Conservation (phyloP, 2,113 vertebrate genomes). For the Vireo altiloquus region DNA sequence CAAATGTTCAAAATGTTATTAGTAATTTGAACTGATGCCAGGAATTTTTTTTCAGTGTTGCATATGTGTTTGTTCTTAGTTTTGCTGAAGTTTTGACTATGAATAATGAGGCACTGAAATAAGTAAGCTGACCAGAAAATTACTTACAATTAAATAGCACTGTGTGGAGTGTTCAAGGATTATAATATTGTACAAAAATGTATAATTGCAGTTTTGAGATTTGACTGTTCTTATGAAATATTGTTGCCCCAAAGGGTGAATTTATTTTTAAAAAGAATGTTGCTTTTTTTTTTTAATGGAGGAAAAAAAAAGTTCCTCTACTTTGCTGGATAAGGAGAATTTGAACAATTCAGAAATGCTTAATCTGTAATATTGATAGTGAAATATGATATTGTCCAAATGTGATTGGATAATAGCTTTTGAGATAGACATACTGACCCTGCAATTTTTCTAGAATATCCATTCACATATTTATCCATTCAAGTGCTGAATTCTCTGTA, state of each 20-base stretch:
- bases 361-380: background rate
- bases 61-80: conserved; percentile 66
- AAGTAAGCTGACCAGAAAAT: conserved; percentile 62
- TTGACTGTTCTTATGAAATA: background rate
- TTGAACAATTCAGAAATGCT: background rate
- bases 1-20: conserved; percentile 72
- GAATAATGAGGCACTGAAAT: conserved; percentile 60
- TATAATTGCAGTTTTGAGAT: background rate
- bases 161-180: background rate
- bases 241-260: background rate
- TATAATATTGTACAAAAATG: background rate
- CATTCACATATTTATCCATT: background rate
- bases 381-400: background rate
- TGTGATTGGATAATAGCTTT: background rate
- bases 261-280: background rate
- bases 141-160: background rate
- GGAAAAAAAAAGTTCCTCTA: background rate
- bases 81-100: conserved; percentile 67
- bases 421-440: background rate
- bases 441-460: background rate
- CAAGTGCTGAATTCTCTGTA: background rate
- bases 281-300: background rate
- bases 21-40: conserved; percentile 66
- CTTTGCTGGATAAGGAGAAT: background rate
- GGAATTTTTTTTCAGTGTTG: conserved; percentile 40